Conservation (phyloP, 2,888 invertebrate species). For the Athrips mouffetella region DNA sequence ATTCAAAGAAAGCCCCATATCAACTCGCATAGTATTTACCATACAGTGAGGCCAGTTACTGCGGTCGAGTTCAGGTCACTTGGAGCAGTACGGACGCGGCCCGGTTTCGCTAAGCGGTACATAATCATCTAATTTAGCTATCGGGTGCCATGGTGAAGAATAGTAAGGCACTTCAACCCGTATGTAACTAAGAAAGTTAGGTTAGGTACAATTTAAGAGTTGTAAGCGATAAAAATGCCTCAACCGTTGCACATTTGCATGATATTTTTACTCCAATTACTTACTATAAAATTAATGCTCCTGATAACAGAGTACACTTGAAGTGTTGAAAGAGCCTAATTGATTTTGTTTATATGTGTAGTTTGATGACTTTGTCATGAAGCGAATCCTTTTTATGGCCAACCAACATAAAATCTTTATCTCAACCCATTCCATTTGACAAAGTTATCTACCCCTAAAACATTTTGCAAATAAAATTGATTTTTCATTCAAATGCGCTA, state of each 20-base stretch:
- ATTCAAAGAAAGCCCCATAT: not conserved
- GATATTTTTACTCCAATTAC: too few relatives aligned
- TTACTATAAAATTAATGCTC: too few relatives aligned
- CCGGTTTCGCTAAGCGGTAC: slow-evolving; percentile 31
- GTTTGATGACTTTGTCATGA: too few relatives aligned
- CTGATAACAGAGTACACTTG: too few relatives aligned
- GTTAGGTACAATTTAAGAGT: not conserved
- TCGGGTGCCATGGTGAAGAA: slow-evolving; percentile 20
- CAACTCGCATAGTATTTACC: not conserved
- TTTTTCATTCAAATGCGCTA: not conserved
- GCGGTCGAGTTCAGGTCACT: slow-evolving; percentile 17
- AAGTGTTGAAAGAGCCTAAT: too few relatives aligned
- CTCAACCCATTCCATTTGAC: not conserved
- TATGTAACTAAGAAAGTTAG: slow-evolving; percentile 26
- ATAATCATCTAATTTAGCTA: slow-evolving; percentile 28
- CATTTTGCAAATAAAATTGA: not conserved
- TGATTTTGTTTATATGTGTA: too few relatives aligned
- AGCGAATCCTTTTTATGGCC: not conserved
- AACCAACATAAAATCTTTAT: not conserved
- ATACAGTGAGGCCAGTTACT: slow-evolving; percentile 2
- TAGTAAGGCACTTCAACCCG: slow-evolving; percentile 26
- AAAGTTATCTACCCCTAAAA: not conserved
- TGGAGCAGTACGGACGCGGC: slow-evolving; percentile 19
- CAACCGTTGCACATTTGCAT: too few relatives aligned
- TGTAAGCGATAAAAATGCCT: too few relatives aligned